phyloP scores from a whole-genome alignment of 23 tunicate species.

The Styela plicata region DNA sequence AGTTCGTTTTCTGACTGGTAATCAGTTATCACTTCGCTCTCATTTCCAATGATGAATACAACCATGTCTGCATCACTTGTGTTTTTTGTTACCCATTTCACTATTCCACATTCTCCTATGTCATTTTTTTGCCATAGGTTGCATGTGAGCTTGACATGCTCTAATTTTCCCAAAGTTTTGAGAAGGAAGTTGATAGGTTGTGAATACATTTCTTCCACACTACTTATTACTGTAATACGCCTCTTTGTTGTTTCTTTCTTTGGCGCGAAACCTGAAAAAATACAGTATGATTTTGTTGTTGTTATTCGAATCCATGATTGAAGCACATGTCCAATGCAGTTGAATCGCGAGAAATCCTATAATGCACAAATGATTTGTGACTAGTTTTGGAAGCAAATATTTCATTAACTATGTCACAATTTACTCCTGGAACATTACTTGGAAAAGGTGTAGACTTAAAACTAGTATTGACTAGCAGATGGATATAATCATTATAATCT shows the following conservation, averaged over 20 bases:
- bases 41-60: background rate
- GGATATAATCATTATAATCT: no score
- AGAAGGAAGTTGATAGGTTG: background rate
- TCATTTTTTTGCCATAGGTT: background rate
- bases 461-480: no score
- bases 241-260: background rate
- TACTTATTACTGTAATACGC: background rate
- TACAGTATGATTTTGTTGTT: no score
- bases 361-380: no score
- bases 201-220: background rate
- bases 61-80: background rate
- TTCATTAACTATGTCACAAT: no score
- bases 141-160: background rate
- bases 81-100: background rate
- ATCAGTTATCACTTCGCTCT: background rate
- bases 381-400: no score
- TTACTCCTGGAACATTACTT: no score
- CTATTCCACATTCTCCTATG: slow-evolving; percentile 12
- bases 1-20: background rate
- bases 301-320: no score
- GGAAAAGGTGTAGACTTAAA: no score
- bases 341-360: no score
- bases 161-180: background rate
- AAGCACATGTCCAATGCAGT: no score
- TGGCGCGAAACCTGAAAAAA: background rate